Percentiles rank a stretch among this genome's conserved stretches.
Evolutionary conservation across 2,113 vertebrate species (phyloP).

Genomic region (Sciurus niger): DNA sequence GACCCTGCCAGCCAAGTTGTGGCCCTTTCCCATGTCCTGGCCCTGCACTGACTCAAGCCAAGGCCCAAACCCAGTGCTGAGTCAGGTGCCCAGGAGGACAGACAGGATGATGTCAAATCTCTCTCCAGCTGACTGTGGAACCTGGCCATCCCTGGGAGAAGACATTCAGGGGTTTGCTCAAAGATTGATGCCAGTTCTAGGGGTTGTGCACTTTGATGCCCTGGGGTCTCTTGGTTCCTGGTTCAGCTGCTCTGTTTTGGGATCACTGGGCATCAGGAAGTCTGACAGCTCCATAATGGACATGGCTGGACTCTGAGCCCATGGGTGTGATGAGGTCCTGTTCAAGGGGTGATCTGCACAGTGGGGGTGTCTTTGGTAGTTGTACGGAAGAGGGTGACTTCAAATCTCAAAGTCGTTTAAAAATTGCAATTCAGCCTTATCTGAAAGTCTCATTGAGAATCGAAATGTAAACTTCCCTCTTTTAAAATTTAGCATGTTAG

Average conservation of each 20-base stretch:
- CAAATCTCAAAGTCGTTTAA: neutral
- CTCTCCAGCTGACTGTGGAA: accelerated
- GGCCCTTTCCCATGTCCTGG: too few species aligned
- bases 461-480: neutral
- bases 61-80: accelerated
- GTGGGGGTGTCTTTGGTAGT: neutral
- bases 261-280: neutral
- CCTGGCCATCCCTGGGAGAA: accelerated
- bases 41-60: too few species aligned
- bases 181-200: accelerated
- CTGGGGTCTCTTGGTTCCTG: accelerated
- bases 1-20: accelerated
- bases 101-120: accelerated
- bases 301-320: too few species aligned
- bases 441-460: neutral
- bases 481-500: neutral
- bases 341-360: neutral
- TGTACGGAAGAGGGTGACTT: too few species aligned
- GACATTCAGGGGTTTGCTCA: accelerated
- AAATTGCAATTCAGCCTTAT: neutral
- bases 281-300: accelerated
- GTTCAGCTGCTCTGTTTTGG: too few species aligned
- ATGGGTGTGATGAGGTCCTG: accelerated
- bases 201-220: accelerated
- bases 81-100: neutral